Evolutionary conservation across 2,888 invertebrate species (phyloP).

Genomic region (Nomada fabriciana): DNA sequence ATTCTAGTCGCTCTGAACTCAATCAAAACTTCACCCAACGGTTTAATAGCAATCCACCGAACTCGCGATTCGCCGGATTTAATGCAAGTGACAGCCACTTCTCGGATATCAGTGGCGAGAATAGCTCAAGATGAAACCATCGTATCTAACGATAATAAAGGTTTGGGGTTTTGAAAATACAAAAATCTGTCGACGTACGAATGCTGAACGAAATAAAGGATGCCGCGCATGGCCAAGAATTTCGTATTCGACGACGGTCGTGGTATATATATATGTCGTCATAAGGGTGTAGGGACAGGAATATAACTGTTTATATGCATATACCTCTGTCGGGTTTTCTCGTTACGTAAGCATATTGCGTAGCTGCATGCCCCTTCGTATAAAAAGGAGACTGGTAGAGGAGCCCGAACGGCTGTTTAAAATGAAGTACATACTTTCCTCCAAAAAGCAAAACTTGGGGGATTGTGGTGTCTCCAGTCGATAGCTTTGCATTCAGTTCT

Average conservation of each 20-base stretch:
- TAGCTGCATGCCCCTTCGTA: conserved; percentile 54
- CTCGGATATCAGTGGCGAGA: not conserved
- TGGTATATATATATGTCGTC: conserved; percentile 75
- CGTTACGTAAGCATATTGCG: conserved; percentile 75
- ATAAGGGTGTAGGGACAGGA: conserved; percentile 76
- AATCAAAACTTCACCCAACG: not conserved
- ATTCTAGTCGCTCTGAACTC: no score
- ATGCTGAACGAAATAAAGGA: conserved; percentile 37
- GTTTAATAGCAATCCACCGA: not conserved
- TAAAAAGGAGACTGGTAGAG: conserved; percentile 45
- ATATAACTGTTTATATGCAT: conserved; percentile 80
- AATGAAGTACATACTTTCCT: conserved; percentile 50
- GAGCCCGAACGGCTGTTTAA: conserved; percentile 52
- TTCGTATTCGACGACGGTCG: conserved; percentile 78
- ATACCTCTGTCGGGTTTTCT: conserved; percentile 61
- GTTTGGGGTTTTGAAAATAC: conserved; percentile 32
- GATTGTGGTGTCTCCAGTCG: conserved; percentile 13
- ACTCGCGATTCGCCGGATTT: not conserved
- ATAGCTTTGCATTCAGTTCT: conserved; percentile 31
- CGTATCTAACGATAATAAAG: conserved; percentile 23
- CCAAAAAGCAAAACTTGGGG: conserved; percentile 19
- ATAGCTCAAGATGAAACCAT: conserved; percentile 33
- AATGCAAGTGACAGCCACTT: not conserved
- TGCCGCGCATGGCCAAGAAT: conserved; percentile 54
- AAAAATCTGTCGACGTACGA: conserved; percentile 26